Evolutionary conservation across 2,888 invertebrate genomes (phyloP), one percentile per base, ranked within the genome.

Genomic region (Chalcis sispes): DNA sequence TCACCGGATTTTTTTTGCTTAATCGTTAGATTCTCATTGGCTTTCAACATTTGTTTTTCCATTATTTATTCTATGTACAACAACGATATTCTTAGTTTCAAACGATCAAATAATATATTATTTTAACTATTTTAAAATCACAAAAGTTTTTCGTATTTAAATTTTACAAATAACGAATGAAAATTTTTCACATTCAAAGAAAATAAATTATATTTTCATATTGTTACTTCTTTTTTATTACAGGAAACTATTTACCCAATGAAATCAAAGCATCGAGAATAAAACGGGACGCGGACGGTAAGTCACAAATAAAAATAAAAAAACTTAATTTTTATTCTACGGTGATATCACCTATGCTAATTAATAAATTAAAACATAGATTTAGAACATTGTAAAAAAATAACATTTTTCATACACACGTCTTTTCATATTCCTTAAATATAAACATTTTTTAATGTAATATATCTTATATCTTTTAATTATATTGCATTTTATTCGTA

Each of bases 221-320:
- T n/a, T n/a, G n/a, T n/a, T n/a, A 18, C 42, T 48, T 20, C 61
- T 65, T 70, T 52, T 36, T 59, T 29, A 15, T 81, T 80, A 20
- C 81, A 86, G 85, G 82, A 77, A 77, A 65, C 15, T 78, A 65
- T 32, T 46, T 80, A n/a, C 77, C 78, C 27, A 80, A 81, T 15
- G 82, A 83, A 32, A 80, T 84, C 66, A 80, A 32, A 10, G 82
- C 81, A 32, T 56, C 82, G 32, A 83, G 86, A 74, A 82, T 85
- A 81, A 83, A 84, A 64, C 85, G 87, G 80, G 86, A 88, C 61
- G 75, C 85, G 15, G 85, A 88, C 79, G 87, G 88, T 88, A 83
- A 84, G 87, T 80, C 15, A 2, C 25, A 52, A 36, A 29, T 27
- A 32, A 5, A 18, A 40, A 3, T 25, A n/a, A n/a, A n/a, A n/a